phyloP scores from a whole-genome alignment of 2,797 vertebrate species.

The Onychomys torridus region DNA sequence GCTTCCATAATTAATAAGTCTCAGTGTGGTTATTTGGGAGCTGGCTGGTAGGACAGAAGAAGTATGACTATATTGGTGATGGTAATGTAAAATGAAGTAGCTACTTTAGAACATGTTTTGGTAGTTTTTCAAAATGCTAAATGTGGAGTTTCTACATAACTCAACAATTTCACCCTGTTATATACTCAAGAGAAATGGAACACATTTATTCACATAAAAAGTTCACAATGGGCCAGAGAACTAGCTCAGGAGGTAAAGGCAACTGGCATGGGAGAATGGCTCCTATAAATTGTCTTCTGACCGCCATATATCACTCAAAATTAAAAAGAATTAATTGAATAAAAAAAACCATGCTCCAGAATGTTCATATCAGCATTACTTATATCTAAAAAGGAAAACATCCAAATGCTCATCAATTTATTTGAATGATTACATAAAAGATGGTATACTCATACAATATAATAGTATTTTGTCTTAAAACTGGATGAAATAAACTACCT shows the following conservation, averaged over 20 bases:
- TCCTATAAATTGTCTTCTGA: not conserved
- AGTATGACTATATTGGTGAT: not conserved
- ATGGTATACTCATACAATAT: not conserved
- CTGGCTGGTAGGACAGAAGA: too few relatives aligned
- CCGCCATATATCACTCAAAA: not conserved
- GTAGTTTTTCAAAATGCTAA: not conserved
- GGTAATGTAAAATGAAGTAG: not conserved
- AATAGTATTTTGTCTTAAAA: not conserved
- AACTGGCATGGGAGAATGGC: not conserved
- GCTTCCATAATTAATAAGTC: too few relatives aligned
- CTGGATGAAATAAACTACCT: not conserved
- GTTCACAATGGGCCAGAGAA: not conserved
- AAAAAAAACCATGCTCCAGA: not conserved
- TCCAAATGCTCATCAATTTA: not conserved
- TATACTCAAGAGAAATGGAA: not conserved
- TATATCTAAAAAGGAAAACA: not conserved
- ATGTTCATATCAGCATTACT: not conserved
- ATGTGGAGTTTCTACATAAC: not conserved
- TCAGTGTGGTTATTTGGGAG: too few relatives aligned
- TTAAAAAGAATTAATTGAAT: not conserved
- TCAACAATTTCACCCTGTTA: not conserved
- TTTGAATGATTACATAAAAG: not conserved
- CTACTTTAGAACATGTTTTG: not conserved
- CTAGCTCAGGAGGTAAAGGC: not conserved
- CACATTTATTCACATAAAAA: not conserved